phyloP scores from a whole-genome alignment of 2,113 vertebrate species.

The Albula goreensis region DNA sequence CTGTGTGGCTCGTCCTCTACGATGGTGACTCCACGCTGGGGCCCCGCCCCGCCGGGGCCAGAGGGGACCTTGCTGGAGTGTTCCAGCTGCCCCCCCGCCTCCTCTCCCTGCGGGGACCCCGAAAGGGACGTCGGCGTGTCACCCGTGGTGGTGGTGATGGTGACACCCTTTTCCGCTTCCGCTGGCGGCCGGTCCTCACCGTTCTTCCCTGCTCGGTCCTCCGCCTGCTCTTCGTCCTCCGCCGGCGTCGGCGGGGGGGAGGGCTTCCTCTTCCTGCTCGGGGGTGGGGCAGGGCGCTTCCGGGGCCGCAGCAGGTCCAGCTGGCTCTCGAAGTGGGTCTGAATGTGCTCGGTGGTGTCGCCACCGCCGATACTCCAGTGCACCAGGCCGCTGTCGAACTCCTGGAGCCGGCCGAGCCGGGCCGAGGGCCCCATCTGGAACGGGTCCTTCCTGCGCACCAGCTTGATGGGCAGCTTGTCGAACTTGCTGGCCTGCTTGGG shows the following conservation, averaged over 20 bases:
- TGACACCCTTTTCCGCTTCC: background rate
- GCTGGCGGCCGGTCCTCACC: conserved; percentile 47
- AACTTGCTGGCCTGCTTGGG: conserved; percentile 90
- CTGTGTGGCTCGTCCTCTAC: conserved; percentile 98
- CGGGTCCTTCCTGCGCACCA: conserved; percentile 89
- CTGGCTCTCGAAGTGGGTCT: conserved; percentile 94
- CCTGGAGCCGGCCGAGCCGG: conserved; percentile 85
- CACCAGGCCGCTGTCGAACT: conserved; percentile 92
- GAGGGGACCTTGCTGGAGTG: conserved; percentile 74
- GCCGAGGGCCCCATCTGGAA: conserved; percentile 84
- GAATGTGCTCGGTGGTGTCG: conserved; percentile 96
- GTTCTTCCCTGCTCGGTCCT: conserved; percentile 35
- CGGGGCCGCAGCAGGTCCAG: conserved; percentile 73
- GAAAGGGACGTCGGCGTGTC: conserved; percentile 73
- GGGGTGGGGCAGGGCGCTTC: conserved; percentile 61
- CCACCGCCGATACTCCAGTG: conserved; percentile 97
- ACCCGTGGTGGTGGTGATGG: conserved; percentile 79
- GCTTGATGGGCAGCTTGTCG: conserved; percentile 91
- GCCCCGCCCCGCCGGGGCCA: conserved; percentile 66
- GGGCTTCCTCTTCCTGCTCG: conserved; percentile 64
- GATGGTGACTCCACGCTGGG: conserved; percentile 78
- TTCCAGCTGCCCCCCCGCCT: conserved; percentile 66
- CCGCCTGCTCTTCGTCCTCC: conserved; percentile 19
- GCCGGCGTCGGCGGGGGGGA: conserved; percentile 25
- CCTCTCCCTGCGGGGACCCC: conserved; percentile 64